Evolutionary conservation across 2,888 invertebrate genomes (phyloP), one percentile per base, ranked within the genome.

Genomic region (Chelonus formosanus): DNA sequence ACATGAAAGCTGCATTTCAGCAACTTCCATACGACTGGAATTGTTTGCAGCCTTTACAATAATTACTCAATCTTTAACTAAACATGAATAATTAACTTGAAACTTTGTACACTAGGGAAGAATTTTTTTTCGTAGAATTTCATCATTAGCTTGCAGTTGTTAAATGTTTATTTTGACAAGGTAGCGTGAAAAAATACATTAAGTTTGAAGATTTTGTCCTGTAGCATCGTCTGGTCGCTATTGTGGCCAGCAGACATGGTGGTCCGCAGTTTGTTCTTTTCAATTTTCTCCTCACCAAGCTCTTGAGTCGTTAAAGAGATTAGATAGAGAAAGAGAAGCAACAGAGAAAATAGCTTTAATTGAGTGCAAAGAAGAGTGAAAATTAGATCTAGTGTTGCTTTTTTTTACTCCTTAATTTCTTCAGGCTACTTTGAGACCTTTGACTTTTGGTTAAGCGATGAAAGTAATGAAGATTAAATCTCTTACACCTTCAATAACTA

Each of bases 121-220:
- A 44, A 5, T 20, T 6, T 20, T 48, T 10, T 31, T 48, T 48
- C 48, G 10, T 10, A 31, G 48, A 48, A 48, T 48, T 57, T 20
- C 20, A 20, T 20, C 20, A 20, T 20, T 20, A 20, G 50, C 63
- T 59, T 57, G 32, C 40, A 56, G 67, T 58, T 59, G 20, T 53
- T 64, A 60, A 65, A 58, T 69, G 73, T 75, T 76, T 76, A 75
- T 73, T 74, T 73, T 74, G 75, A 73, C 75, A 70, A 63, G 69
- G 71, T 73, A 74, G 72, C 72, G 73, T 72, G 74, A 73, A 74
- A 74, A 73, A 70, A 68, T 75, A 73, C 74, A 72, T 70, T 67
- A 67, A 67, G 70, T 52, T 57, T 40, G 67, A 63, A 67, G 67
- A 66, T 67, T 69, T 48, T 59, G 63, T 58, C 66, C 64, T 63